phyloP scores from a whole-genome alignment of 2,797 vertebrate species.

The Pristis pectinata region DNA sequence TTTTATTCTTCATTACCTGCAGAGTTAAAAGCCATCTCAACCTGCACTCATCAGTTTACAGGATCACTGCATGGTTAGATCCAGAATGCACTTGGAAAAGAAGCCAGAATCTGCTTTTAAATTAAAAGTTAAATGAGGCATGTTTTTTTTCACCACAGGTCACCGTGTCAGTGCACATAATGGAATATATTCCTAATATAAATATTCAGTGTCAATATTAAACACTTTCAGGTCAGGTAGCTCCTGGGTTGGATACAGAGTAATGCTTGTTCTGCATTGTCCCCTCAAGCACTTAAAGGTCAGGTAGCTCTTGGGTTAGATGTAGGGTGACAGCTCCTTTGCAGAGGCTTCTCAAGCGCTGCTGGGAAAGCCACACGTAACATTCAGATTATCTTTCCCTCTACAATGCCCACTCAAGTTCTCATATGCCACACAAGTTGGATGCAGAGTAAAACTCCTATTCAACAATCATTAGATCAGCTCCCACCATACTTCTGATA shows the following conservation, averaged over 20 bases:
- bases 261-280: not conserved
- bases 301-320: slow-evolving; percentile 20
- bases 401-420: not conserved
- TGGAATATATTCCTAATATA: slow-evolving; percentile 5
- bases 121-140: not conserved
- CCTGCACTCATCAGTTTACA: not conserved
- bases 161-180: not conserved
- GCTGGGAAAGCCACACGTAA: not conserved
- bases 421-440: not conserved
- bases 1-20: not conserved
- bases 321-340: not conserved
- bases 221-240: slow-evolving; percentile 5
- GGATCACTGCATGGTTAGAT: not conserved
- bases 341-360: not conserved
- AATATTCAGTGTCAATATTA: slow-evolving; percentile 18
- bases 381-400: not conserved
- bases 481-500: no score
- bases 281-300: not conserved
- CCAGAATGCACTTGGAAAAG: not conserved
- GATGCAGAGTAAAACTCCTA: not conserved
- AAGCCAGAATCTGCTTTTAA: not conserved
- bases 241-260: slow-evolving; percentile 5
- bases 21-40: not conserved
- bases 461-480: not conserved
- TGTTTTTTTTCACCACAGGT: not conserved